Percentiles rank a stretch among this genome's conserved stretches.
phyloP scores from a whole-genome alignment of 2,113 vertebrate species.

The Poicephalus meyeri region DNA sequence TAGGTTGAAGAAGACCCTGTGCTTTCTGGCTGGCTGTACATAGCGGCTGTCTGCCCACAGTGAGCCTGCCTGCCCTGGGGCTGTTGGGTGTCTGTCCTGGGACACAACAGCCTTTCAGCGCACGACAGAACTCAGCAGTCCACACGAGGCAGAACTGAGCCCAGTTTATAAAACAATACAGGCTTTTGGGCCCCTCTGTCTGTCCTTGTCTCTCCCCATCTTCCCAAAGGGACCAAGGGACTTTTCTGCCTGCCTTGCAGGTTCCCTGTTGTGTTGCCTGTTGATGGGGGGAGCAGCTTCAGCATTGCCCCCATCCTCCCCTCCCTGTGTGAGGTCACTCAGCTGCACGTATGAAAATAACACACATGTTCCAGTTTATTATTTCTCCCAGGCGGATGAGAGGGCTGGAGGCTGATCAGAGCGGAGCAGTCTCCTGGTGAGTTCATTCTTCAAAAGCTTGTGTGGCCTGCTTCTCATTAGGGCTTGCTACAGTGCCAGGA shows the following conservation, averaged over 20 bases:
- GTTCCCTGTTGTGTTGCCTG: not conserved
- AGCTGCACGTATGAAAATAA: not conserved
- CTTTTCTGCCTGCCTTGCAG: not conserved
- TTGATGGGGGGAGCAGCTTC: not conserved
- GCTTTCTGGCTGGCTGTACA: not conserved
- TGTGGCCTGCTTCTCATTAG: constrained; percentile 46
- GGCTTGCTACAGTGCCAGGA: constrained; percentile 18
- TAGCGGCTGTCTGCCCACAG: accelerated
- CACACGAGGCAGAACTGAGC: not conserved
- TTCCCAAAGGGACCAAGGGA: not conserved
- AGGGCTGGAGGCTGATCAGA: constrained; percentile 53
- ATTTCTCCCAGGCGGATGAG: constrained; percentile 48
- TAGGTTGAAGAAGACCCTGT: not conserved
- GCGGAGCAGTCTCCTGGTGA: constrained; percentile 32
- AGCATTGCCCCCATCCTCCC: not conserved
- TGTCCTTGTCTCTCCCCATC: not conserved
- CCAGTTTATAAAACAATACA: not conserved
- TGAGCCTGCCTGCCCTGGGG: not conserved
- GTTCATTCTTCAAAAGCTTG: constrained; percentile 43
- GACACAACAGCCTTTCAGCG: accelerated
- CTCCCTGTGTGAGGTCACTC: constrained; percentile 10
- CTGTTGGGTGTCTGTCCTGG: not conserved
- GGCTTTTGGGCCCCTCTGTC: not conserved
- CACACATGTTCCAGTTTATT: constrained; percentile 1
- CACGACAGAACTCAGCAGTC: accelerated